Evolutionary conservation across 1,140 invertebrate genomes (phyloP).

Genomic region (Copidosoma floridanum): DNA sequence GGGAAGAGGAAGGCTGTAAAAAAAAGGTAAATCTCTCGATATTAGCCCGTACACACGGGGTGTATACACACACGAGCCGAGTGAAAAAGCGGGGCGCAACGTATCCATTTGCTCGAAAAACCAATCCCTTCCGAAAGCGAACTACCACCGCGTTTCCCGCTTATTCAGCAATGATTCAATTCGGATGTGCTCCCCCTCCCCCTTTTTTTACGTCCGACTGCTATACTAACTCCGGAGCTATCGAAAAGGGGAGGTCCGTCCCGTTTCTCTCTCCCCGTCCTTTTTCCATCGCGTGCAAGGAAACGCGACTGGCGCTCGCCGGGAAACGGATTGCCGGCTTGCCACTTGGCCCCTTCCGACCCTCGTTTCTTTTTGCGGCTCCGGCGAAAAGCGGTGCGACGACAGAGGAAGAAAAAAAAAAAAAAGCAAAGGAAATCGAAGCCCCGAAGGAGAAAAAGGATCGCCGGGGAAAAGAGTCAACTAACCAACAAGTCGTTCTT

Average conservation of each 20-base stretch:
- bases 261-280: background rate
- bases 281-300: background rate
- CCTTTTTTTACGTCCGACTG: conserved; percentile 26
- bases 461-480: conserved; percentile 38
- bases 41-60: no score
- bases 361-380: conserved; percentile 19
- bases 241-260: conserved; percentile 24
- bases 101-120: no score
- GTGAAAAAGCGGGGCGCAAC: no score
- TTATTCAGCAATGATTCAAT: conserved; percentile 61
- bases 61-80: no score
- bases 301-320: conserved; percentile 14
- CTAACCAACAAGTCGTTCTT: conserved; percentile 54
- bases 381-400: conserved; percentile 26
- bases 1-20: no score
- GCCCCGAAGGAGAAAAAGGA: conserved; percentile 16
- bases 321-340: conserved; percentile 51
- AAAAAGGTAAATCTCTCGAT: no score
- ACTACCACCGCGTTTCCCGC: conserved; percentile 36
- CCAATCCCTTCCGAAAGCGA: background rate
- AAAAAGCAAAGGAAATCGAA: no score
- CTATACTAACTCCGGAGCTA: no score
- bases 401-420: background rate
- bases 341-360: background rate
- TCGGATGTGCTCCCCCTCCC: conserved; percentile 53